Evolutionary conservation across 2,113 vertebrate genomes (phyloP).

Genomic region (Eleginops maclovinus): DNA sequence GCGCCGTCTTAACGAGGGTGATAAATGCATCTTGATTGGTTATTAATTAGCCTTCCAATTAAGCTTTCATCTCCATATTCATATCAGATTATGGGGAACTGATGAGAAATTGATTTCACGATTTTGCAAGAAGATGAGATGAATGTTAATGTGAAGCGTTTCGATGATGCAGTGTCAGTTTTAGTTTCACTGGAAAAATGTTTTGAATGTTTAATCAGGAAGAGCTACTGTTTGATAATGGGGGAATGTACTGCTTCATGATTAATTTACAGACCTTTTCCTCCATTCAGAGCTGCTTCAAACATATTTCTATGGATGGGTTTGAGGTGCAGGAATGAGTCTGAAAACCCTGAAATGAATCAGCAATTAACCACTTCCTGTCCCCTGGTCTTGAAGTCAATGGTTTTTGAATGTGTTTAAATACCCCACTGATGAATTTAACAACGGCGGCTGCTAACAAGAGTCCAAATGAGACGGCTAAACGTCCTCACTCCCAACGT

Average conservation of each 20-base stretch:
- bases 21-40: slow-evolving; percentile 68
- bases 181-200: not conserved
- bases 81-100: slow-evolving; percentile 46
- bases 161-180: not conserved
- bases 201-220: not conserved
- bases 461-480: too few relatives aligned
- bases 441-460: too few relatives aligned
- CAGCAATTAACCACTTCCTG: too few relatives aligned
- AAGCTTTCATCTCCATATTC: slow-evolving; percentile 59
- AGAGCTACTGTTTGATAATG: not conserved
- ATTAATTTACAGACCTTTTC: too few relatives aligned
- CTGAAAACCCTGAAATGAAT: too few relatives aligned
- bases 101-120: slow-evolving; percentile 22
- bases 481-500: too few relatives aligned
- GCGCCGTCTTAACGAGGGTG: slow-evolving; percentile 43
- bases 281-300: not conserved
- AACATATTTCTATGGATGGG: not conserved
- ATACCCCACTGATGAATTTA: too few relatives aligned
- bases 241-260: not conserved
- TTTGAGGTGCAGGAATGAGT: too few relatives aligned
- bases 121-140: slow-evolving; percentile 32
- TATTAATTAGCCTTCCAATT: slow-evolving; percentile 73
- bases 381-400: too few relatives aligned
- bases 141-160: not conserved
- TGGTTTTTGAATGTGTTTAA: too few relatives aligned